Base-by-base conservation (phyloP, 2,888 invertebrate species). In the Parasteatoda lunata region DNA sequence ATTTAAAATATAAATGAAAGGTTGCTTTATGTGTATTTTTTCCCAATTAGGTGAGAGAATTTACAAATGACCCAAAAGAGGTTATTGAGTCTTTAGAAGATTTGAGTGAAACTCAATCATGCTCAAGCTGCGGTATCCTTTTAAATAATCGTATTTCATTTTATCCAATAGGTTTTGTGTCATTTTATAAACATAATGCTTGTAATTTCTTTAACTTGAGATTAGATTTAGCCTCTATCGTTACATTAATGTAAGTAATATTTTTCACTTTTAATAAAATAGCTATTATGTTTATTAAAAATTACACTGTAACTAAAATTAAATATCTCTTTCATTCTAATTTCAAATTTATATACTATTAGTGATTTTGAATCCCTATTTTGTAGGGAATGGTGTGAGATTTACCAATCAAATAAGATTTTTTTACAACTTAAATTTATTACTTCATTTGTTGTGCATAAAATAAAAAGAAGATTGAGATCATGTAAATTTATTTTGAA, bases 41-140 rank as follows among this genome's bases (percentile, higher is more conserved):
- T 2, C 30, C 30, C 30, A 30, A 30, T 30, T 89, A 86, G 85
- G 85, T 94, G 65, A 93, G 94, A 89, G 93, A 94, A 89, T 95
- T 95, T 90, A 95, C 95, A 0, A 94, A 91, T 90, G 94, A 94
- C 90, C 90, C 94, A 2, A 93, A 93, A 89, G 94, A 93, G 81
- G 92, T 95, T 65, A 91, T 94, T 0, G 92, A 92, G 86, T 91
- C 92, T 7, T 91, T 96, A 89, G 94, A 94, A 84, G 93, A 93
- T 88, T 91, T 95, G 7, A 88, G 89, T 52, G 90, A 90, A 59
- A 90, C 90, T 8, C 84, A 84, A 76, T 70, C 64, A 49, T 89
- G 88, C 72, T 45, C 52, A 45, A 54, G 48, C 47, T 88, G 88
- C 70, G 80, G 86, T 88, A 89, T 88, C 86, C 81, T 87, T 86